Evolutionary conservation across 2,888 invertebrate species (phyloP), one percentile per base, ranked within the genome.

Genomic region (Arrhopalites spinosus): DNA sequence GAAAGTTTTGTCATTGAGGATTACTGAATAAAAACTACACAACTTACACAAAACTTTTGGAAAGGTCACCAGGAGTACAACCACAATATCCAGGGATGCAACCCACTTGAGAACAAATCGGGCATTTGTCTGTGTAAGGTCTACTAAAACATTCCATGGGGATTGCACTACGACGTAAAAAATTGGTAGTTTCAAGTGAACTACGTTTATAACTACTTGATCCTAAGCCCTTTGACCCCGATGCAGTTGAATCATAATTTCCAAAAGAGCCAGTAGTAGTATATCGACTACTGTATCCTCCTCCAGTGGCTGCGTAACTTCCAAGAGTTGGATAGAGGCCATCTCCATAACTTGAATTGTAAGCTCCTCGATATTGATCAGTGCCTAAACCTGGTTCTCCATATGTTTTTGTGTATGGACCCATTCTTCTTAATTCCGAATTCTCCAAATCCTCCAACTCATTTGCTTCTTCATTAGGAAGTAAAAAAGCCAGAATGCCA

Each of bases 381-480:
- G 17, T 17, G 23, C 15, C 27, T 50, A 56, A 15, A n/a, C 72
- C 7, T 27, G 27, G 5, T 8, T 8, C 8, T 2, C 17, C 30
- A 3, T 17, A 13, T 2, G 27, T 15, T 1, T 59, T 23, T 20
- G 11, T 29, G n/a, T n/a, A n/a, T 36, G 5, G 17, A 30, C 17
- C 66, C 25, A 1, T 47, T 23, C 25, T 29, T 59, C 5, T 8
- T 23, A 23, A 7, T 59, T 25, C 3, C 59, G 23, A 23, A 11
- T 59, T 1, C 23, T 43, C n/a, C 43, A 66, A 43, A 43, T 66
- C 43, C 20, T 66, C 66, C 11, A 36, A 66, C n/a, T 53, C 53
- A 47, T 53, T 50, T 20, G 64, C 68, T 30, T 80, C 81, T 73
- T 79, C 79, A 56, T 78, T 78, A 1, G 81, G 81, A 0, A 81